Percentiles rank a stretch among this genome's conserved stretches.
Evolutionary conservation across 2,113 vertebrate species (phyloP).

Genomic region (Scomber colias): DNA sequence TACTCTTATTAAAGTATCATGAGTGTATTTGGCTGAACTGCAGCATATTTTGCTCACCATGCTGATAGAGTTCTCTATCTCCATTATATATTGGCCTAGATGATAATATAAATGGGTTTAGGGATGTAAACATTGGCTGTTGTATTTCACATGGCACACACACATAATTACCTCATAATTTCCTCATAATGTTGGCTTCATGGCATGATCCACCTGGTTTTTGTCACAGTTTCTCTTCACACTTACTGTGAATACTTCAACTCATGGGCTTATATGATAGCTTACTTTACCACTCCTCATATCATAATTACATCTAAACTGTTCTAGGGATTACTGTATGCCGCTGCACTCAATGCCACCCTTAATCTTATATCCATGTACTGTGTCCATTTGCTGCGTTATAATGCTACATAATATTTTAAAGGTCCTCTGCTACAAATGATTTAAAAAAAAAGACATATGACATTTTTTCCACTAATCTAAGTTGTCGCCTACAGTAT

Average conservation of each 20-base stretch:
- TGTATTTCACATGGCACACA: too few relatives aligned
- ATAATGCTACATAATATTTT: neutral
- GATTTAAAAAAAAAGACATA: neutral
- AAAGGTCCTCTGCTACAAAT: neutral
- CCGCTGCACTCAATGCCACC: neutral
- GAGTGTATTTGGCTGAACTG: neutral
- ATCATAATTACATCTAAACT: slow-evolving; percentile 55
- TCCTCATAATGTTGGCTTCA: neutral
- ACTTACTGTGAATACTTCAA: neutral
- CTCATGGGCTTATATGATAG: neutral
- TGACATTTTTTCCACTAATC: neutral
- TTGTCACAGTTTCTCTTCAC: neutral
- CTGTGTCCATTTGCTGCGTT: slow-evolving; percentile 26
- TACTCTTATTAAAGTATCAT: neutral
- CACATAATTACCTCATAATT: too few relatives aligned
- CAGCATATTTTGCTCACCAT: neutral
- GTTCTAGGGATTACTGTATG: neutral
- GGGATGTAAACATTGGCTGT: too few relatives aligned
- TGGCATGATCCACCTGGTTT: too few relatives aligned
- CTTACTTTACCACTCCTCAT: slow-evolving; percentile 23
- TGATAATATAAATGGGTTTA: too few relatives aligned
- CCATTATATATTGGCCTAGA: too few relatives aligned
- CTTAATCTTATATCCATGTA: neutral
- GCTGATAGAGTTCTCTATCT: neutral
- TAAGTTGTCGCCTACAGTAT: neutral